A percentile compares a stretch with the other conserved stretches of the same genome.
These are phyloP conservation scores for Uria lomvia DNA, from an alignment of 2,113 vertebrate genomes.

Conservation along the genomic window DNA sequence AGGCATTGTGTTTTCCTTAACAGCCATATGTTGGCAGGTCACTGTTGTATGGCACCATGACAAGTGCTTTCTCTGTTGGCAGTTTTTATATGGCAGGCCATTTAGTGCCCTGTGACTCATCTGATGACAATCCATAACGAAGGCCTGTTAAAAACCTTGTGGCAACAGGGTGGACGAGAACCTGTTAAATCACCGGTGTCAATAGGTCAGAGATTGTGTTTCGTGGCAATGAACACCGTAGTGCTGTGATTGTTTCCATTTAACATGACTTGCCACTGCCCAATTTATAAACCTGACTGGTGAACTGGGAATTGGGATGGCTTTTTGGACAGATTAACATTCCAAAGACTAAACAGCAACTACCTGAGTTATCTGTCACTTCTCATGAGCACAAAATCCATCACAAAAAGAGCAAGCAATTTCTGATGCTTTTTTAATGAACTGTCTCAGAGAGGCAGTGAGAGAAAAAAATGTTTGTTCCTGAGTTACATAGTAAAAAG, in stretches of 20 bases:
- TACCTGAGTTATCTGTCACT: slow-evolving; percentile 6
- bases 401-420: slow-evolving; percentile 9
- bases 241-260: neutral
- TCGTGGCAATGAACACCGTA: neutral
- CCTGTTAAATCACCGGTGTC: neutral
- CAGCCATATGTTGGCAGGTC: neutral
- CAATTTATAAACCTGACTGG: neutral
- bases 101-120: neutral
- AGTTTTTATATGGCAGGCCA: neutral
- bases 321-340: neutral
- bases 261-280: neutral
- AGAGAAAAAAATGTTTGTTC: neutral
- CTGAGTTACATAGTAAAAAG: neutral
- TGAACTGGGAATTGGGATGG: neutral
- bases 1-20: neutral
- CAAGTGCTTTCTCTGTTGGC: neutral
- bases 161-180: neutral
- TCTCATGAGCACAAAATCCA: neutral
- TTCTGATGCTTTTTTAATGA: slow-evolving; percentile 55
- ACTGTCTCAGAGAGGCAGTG: neutral
- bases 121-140: neutral
- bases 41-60: neutral
- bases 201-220: neutral
- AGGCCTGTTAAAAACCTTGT: neutral
- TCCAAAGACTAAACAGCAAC: neutral